Conservation (phyloP, 2,797 vertebrate genomes). For the Betta splendens region DNA sequence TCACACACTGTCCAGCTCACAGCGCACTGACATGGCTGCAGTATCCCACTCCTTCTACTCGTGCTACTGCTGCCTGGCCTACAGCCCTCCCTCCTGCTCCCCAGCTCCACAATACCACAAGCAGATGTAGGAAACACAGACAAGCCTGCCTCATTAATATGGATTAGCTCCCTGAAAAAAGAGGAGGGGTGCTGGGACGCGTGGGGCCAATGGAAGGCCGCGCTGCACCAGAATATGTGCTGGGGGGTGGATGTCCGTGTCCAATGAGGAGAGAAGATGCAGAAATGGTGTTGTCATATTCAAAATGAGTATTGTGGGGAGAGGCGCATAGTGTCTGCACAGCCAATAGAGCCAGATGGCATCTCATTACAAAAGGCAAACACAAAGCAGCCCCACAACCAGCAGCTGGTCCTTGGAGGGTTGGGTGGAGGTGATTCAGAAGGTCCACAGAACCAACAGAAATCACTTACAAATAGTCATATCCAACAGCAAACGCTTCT, state of each 20-base stretch:
- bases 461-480: constrained; percentile 35
- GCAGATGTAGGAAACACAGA: constrained; percentile 76
- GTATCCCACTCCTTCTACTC: constrained; percentile 76
- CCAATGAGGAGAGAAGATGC: constrained; percentile 63
- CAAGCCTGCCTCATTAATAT: constrained; percentile 83
- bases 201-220: constrained; percentile 75
- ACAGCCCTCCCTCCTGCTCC: constrained; percentile 79
- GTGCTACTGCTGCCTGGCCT: constrained; percentile 77
- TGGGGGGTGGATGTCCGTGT: constrained; percentile 21
- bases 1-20: constrained; percentile 85
- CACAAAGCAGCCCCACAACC: constrained; percentile 70
- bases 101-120: constrained; percentile 77
- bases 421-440: constrained; percentile 39
- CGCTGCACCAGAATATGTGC: constrained; percentile 53
- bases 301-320: constrained; percentile 61
- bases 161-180: constrained; percentile 79
- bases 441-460: constrained; percentile 38
- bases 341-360: constrained; percentile 77
- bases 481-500: constrained; percentile 18
- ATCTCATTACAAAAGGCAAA: constrained; percentile 80
- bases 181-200: constrained; percentile 71
- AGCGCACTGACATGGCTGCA: constrained; percentile 91
- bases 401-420: constrained; percentile 72
- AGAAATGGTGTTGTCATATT: constrained; percentile 59
- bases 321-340: constrained; percentile 47